Evolutionary conservation across 2,797 vertebrate genomes (phyloP).

Genomic region (Serranus cabrilla): DNA sequence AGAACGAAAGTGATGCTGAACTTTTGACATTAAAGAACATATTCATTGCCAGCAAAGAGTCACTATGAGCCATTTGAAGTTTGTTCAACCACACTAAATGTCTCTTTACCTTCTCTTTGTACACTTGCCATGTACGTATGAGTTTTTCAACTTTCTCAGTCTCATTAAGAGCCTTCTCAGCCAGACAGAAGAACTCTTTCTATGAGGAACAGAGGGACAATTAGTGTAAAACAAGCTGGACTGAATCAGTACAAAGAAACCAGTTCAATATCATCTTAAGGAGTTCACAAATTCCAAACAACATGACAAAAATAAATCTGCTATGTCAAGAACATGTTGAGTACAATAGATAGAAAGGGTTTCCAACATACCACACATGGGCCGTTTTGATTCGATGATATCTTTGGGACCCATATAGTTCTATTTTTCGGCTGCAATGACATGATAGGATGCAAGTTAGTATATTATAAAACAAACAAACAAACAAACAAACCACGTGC

Average conservation of each 20-base stretch:
- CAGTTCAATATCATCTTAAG: not conserved
- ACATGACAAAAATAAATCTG: not conserved
- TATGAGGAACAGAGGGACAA: conserved; percentile 31
- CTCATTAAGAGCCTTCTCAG: not conserved
- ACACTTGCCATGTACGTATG: fast-evolving
- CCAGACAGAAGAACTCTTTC: not conserved
- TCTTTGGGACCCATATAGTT: no score
- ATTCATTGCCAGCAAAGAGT: not conserved
- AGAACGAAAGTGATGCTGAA: not conserved
- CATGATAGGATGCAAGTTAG: conserved; percentile 21
- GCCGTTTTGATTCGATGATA: fast-evolving
- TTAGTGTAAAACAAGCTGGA: not conserved
- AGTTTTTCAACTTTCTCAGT: fast-evolving
- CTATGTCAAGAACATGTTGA: not conserved
- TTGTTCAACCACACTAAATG: not conserved
- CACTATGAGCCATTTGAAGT: not conserved
- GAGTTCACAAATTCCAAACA: not conserved
- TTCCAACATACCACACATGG: conserved; percentile 43
- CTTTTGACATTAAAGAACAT: not conserved
- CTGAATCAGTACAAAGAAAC: not conserved
- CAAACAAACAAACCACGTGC: not conserved
- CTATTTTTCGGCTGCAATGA: not conserved
- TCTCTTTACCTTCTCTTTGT: conserved; percentile 17
- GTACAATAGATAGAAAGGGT: not conserved
- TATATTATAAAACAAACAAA: conserved; percentile 5